Evolutionary conservation across 2,888 invertebrate genomes (phyloP), one percentile per base, ranked within the genome.

Genomic region (Meiosimyza decipiens): DNA sequence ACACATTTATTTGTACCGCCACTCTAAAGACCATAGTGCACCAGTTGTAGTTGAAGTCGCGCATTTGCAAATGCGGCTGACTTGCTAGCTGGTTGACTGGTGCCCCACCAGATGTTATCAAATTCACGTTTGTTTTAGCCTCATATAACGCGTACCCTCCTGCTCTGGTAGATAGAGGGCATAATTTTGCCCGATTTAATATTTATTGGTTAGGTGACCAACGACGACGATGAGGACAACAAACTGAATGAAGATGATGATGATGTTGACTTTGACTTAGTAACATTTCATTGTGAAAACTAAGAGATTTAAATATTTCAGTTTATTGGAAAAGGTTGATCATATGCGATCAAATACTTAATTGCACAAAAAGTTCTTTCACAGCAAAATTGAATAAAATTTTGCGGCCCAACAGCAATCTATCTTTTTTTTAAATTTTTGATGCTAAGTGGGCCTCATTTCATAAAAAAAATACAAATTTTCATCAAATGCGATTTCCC

Each of bases 61-160:
- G 15, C 68, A 49, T 55, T 18, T 40, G 40, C 67, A 47, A 28
- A 64, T 67, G 62, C 79, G 73, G 75, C 76, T 75, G 73, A 75
- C 71, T 73, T 22, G 73, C 71, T 51, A 67, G 60, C 65, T 64
- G 50, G 18, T 22, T 40, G 67, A 57, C 55, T 40, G 59, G 59
- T 59, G 68, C 68, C 68, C 15, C 68, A 22, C 7, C 68, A 59
- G 68, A 68, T 68, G 68, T 28, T 57, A 68, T 68, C 68, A 40
- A 47, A 57, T 50, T 22, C 68, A 68, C 68, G 68, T 68, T 68
- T 57, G 68, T 68, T 68, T 68, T 59, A 12, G 57, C 50, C 59
- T 5, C 9, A 49, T 28, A 28, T 28, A 64, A 12, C 50, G 28
- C 50, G 22, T 16, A 16, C 59, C 49, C 49, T 54, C 16, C 54